Conservation (phyloP, 2,888 invertebrate genomes). For the Operophtera brumata region DNA sequence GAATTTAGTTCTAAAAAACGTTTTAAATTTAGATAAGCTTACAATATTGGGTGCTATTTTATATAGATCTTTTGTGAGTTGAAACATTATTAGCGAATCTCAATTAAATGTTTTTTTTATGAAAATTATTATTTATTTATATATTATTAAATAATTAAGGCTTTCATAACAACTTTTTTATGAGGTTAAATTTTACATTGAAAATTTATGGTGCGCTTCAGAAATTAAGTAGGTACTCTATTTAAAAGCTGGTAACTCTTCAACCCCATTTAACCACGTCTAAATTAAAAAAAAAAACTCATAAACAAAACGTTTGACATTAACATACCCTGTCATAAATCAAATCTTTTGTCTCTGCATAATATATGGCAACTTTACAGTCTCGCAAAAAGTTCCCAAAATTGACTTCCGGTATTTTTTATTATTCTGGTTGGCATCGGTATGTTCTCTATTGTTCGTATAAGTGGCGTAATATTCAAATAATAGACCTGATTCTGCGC, state of each 20-base stretch:
- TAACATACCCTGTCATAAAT: constrained; percentile 21
- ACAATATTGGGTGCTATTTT: too few relatives aligned
- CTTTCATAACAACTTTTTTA: too few relatives aligned
- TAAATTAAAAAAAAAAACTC: constrained; percentile 15
- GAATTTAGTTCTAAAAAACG: not conserved
- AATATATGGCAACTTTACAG: constrained; percentile 21
- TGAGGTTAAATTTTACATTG: too few relatives aligned
- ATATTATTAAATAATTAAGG: too few relatives aligned
- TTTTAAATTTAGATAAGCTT: not conserved
- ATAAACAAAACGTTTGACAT: constrained; percentile 17
- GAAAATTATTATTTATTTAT: too few relatives aligned
- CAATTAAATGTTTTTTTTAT: too few relatives aligned
- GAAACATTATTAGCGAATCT: too few relatives aligned
- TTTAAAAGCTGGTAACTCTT: too few relatives aligned
- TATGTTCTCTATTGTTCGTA: constrained; percentile 49
- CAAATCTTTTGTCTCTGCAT: constrained; percentile 23
- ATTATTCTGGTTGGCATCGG: constrained; percentile 33
- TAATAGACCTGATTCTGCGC: constrained; percentile 46
- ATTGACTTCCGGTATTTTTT: constrained; percentile 5
- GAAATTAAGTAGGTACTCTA: too few relatives aligned
- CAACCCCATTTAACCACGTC: not conserved
- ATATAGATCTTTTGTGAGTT: too few relatives aligned
- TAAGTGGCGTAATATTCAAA: constrained; percentile 61
- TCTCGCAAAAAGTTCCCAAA: constrained; percentile 6
- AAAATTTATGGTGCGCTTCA: too few relatives aligned